Percentiles rank a stretch among this genome's conserved stretches.
Conservation (phyloP, 1,140 invertebrate species). For the Brachionus paranguensis region DNA sequence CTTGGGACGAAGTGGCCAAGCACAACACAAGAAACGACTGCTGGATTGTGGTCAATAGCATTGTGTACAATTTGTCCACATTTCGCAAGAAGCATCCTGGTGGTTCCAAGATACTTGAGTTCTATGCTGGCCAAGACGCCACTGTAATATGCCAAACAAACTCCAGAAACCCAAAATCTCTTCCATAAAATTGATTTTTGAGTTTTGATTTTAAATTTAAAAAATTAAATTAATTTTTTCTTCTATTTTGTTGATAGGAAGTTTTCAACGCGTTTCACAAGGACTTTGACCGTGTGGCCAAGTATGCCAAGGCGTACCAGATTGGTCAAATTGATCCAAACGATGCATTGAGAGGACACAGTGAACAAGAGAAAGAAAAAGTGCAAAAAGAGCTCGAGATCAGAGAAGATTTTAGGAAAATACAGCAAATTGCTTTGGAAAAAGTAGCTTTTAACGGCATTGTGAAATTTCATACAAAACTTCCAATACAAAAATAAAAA, state of each 20-base stretch:
- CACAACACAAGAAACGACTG: constrained; percentile 41
- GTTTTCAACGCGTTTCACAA: constrained; percentile 41
- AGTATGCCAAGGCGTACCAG: constrained; percentile 14
- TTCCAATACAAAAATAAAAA: no score
- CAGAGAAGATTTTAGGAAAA: constrained; percentile 28
- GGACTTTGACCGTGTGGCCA: neutral
- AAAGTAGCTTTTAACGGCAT: neutral
- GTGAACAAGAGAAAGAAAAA: neutral
- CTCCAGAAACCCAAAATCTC: no score
- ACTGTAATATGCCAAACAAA: constrained; percentile 41
- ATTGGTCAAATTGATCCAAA: constrained; percentile 2
- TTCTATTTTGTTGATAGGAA: constrained; percentile 42
- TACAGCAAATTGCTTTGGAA: neutral
- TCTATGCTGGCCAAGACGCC: constrained; percentile 54
- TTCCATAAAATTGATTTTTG: no score
- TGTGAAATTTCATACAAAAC: no score
- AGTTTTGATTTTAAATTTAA: neutral
- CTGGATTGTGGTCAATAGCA: constrained; percentile 51
- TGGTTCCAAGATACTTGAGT: constrained; percentile 48
- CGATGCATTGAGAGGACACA: neutral
- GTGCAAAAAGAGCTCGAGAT: constrained; percentile 1
- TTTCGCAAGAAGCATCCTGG: constrained; percentile 53
- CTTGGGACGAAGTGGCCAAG: constrained; percentile 50
- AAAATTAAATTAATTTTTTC: neutral
- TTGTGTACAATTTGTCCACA: constrained; percentile 51